Percentiles rank a stretch among this genome's conserved stretches.
These are phyloP conservation scores for Formicarius rufipectus DNA, from an alignment of 2,113 vertebrate species.

Conservation along the genomic window DNA sequence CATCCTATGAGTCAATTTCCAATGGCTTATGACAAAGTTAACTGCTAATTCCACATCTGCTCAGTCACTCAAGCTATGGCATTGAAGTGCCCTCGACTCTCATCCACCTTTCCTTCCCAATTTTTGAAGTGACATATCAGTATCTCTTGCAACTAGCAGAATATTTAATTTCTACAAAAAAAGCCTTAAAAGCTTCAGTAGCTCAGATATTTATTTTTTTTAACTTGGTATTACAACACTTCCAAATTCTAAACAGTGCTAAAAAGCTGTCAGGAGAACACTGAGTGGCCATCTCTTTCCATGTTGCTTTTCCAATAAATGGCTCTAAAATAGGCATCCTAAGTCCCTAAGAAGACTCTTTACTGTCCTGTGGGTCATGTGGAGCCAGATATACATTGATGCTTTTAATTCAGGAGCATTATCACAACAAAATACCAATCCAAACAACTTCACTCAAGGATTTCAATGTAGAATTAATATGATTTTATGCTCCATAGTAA, in stretches of 20 bases:
- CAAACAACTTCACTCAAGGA: background rate
- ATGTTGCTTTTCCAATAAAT: background rate
- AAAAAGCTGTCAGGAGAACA: background rate
- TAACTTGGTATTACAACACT: background rate
- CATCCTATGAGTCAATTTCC: background rate
- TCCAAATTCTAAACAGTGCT: background rate
- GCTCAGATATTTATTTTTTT: background rate
- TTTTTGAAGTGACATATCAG: background rate
- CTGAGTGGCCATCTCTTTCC: background rate
- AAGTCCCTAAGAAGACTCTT: background rate
- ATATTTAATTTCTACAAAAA: background rate
- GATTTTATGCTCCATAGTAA: background rate
- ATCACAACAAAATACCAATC: background rate
- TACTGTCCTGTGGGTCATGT: background rate
- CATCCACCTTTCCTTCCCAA: background rate
- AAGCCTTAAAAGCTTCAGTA: background rate
- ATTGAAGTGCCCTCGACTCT: background rate
- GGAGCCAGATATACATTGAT: background rate
- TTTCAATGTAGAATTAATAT: background rate
- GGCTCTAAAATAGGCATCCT: background rate
- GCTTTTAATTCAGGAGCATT: background rate
- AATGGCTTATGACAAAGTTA: background rate
- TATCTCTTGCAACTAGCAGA: background rate
- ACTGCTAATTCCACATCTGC: conserved; percentile 5
- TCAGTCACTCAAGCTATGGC: background rate